phyloP scores from a whole-genome alignment of 2,113 vertebrate species.

The Cricetomys ansorgei region DNA sequence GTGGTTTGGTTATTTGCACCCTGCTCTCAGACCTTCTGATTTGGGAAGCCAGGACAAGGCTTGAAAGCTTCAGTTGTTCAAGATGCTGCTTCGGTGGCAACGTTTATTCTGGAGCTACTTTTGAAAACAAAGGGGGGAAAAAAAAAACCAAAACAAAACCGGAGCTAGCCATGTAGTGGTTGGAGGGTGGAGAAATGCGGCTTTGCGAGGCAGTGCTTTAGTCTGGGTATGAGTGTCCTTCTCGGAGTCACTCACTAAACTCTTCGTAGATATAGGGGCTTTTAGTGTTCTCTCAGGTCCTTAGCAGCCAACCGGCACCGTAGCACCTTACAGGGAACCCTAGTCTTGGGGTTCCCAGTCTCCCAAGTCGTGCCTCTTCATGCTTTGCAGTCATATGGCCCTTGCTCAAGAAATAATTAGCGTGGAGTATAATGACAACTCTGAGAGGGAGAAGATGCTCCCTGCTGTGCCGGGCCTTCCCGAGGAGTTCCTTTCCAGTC shows the following conservation, averaged over 20 bases:
- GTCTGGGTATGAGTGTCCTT: not conserved
- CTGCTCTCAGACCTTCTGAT: not conserved
- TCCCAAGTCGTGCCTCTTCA: not conserved
- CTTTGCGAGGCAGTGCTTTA: not conserved
- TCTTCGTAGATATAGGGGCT: not conserved
- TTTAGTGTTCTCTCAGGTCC: not conserved
- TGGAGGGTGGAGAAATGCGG: slow-evolving; percentile 46
- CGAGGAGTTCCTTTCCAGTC: not conserved
- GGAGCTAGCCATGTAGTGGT: not conserved
- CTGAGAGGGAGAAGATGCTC: not conserved
- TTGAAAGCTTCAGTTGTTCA: not conserved
- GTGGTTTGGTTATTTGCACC: not conserved
- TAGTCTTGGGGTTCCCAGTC: not conserved
- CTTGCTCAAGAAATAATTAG: slow-evolving; percentile 74
- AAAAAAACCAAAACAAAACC: not conserved
- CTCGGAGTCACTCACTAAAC: not conserved
- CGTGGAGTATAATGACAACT: slow-evolving; percentile 53
- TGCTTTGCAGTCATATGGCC: not conserved
- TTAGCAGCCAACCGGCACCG: not conserved
- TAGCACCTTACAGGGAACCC: not conserved
- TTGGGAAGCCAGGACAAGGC: not conserved
- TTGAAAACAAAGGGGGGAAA: slow-evolving; percentile 46
- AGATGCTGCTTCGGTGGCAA: not conserved
- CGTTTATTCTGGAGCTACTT: slow-evolving; percentile 24
- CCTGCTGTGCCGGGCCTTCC: not conserved